Evolutionary conservation across 2,113 vertebrate genomes (phyloP), one percentile per base, ranked within the genome.

Genomic region (Pachycephala philippinensis): DNA sequence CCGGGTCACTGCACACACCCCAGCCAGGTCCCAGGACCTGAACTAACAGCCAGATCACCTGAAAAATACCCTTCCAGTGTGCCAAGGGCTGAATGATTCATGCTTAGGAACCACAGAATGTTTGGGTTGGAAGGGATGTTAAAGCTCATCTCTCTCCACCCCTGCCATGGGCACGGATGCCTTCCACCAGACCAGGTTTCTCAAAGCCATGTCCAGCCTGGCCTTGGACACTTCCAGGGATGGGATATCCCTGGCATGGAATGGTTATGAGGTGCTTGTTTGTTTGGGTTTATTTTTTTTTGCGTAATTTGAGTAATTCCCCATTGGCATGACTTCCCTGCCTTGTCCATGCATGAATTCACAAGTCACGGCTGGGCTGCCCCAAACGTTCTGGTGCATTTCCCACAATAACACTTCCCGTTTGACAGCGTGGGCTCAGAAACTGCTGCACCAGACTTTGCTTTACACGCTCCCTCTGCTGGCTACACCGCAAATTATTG

Each of bases 391-490:
- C 54, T 6, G 40, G 3, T 26, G 20, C 28, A 14, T 28, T 56
- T 93, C 60, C 68, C 10, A 5, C 23, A 23, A 4, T 0, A 54
- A 35, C 0, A 17, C 14, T 61, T 57, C 49, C 5, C 0, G 31
- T 13, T 37, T 47, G 31, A 7, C 1, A 3, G 9, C 0, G 4
- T 8, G 22, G 8, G 23, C 61, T 60, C 2, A 22, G 6, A 52
- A 82, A 64, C 2, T 8, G 37, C 37, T 3, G 63, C 53, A 22
- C 0, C 1, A 42, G n/a, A 30, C 14, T 21, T 26, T 31, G 28
- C 72, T 90, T 92, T 88, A 61, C 31, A 56, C 6, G 70, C 63
- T 93, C 97, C 98, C 97, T 97, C 98, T 98, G 90, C 93, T 97
- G 98, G 95, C 60, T 37, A 1, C 5, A 27, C 39, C 11, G 37